Evolutionary conservation across 2,113 vertebrate genomes (phyloP), one percentile per base, ranked within the genome.

Genomic region (Dolichallabes microphthalmus): DNA sequence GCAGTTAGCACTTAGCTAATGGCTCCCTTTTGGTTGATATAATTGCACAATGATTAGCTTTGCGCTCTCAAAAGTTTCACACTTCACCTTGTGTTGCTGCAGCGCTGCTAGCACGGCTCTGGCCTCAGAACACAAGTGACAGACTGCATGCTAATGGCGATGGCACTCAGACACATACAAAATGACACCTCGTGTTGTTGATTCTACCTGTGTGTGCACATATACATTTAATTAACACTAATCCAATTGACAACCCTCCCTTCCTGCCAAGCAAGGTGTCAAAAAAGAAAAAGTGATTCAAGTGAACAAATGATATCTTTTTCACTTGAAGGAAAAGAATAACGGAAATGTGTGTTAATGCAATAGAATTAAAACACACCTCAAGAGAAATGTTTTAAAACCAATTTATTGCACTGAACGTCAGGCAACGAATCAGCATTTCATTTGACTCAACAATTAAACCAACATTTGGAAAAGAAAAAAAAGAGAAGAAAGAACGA

Each of bases 21-120:
- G 84, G 90, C 81, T 89, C 77, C 94, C 94, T 93, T 95, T 94
- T 94, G 94, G 92, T 89, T 83, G 83, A 60, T 87, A 90, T 93
- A 94, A 93, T 91, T 90, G 90, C 89, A 89, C 88, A 89, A 91
- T 93, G 89, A 93, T 90, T 89, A 92, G 90, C 88, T 93, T 91
- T 85, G 91, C 91, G 89, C 91, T 89, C 86, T 19, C 84, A 87
- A 92, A 91, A 93, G 89, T 91, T 91, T 95, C 90, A 91, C 94
- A 94, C 92, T 87, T 91, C 86, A 86, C 92, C 91, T 93, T 89
- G 90, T 92, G 92, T 91, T 91, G 63, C 82, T 55, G 53, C 84
- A 57, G 86, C 53, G 20, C 71, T 20, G 50, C 80, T 30, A 76
- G 27, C 53, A 64, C 52, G 55, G 52, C 53, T 45, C 30, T 85